Evolutionary conservation across 2,888 invertebrate species (phyloP).

Genomic region (Thelaira solivaga): DNA sequence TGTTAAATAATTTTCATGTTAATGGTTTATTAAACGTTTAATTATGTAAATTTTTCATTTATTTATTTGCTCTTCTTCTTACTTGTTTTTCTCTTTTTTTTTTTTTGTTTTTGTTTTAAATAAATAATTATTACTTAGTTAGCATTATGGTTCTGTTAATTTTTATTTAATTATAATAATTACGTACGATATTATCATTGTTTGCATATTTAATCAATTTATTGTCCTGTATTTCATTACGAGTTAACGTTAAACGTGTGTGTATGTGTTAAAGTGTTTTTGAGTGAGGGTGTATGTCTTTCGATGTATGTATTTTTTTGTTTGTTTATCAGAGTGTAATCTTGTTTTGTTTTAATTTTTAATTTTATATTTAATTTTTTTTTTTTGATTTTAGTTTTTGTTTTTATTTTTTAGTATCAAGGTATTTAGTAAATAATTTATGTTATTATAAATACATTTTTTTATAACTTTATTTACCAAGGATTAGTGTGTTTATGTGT

Average conservation of each 20-base stretch:
- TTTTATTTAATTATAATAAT: slow-evolving; percentile 47
- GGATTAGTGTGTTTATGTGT: slow-evolving; percentile 40
- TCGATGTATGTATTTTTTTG: slow-evolving; percentile 10
- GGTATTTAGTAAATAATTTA: slow-evolving; percentile 37
- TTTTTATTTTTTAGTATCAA: slow-evolving; percentile 12
- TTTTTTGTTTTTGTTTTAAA: no score
- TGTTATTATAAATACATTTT: slow-evolving; percentile 37
- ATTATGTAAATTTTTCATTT: slow-evolving; percentile 48
- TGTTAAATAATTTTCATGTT: slow-evolving; percentile 55
- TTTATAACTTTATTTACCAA: slow-evolving; percentile 20
- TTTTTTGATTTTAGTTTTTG: neutral
- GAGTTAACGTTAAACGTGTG: slow-evolving; percentile 64
- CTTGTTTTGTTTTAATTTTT: slow-evolving; percentile 17
- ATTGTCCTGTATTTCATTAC: slow-evolving; percentile 68
- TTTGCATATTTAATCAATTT: slow-evolving; percentile 63
- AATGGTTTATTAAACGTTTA: slow-evolving; percentile 55
- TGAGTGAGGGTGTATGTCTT: neutral
- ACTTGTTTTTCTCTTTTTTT: no score
- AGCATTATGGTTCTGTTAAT: slow-evolving; percentile 16
- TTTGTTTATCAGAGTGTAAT: no score
- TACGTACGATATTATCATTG: slow-evolving; percentile 61
- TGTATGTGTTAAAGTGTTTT: neutral
- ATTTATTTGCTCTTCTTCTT: no score
- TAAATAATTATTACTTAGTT: no score
- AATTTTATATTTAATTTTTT: slow-evolving; percentile 15